These are phyloP conservation scores for Chrysotoxum bicinctum DNA, from an alignment of 2,888 invertebrate species.

Conservation along the genomic window DNA sequence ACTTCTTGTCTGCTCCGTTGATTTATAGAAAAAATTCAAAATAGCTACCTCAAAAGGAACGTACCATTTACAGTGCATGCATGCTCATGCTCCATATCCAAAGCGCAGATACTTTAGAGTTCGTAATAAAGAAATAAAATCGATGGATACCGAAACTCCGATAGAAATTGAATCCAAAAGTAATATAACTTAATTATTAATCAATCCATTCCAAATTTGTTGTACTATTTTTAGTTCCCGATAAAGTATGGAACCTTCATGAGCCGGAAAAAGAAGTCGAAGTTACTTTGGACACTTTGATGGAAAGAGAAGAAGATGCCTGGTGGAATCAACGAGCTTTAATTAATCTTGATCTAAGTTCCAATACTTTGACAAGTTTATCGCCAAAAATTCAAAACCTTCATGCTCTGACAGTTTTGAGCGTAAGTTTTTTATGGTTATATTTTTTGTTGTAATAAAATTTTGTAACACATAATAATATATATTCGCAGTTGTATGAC, in stretches of 20 bases:
- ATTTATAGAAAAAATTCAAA: conserved; percentile 75
- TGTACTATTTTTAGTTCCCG: conserved; percentile 84
- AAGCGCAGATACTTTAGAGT: conserved; percentile 78
- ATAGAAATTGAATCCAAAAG: conserved; percentile 74
- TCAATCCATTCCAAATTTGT: background rate
- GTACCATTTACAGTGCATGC: conserved; percentile 79
- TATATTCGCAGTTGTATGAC: conserved; percentile 88
- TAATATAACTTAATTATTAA: conserved; percentile 3
- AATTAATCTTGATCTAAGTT: conserved; percentile 89
- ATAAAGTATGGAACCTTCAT: conserved; percentile 88
- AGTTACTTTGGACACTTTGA: conserved; percentile 82
- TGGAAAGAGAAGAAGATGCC: conserved; percentile 83
- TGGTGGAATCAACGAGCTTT: conserved; percentile 94
- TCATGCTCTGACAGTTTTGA: conserved; percentile 86
- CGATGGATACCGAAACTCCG: conserved; percentile 41
- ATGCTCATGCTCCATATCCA: conserved; percentile 79
- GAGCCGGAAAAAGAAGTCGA: conserved; percentile 86
- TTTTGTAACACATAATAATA: background rate
- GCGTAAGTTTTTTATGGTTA: conserved; percentile 82
- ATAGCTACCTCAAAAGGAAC: conserved; percentile 78
- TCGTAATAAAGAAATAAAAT: conserved; percentile 59
- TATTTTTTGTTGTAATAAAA: background rate
- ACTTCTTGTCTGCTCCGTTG: background rate
- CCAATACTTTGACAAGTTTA: conserved; percentile 86
- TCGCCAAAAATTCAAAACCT: conserved; percentile 86